Evolutionary conservation across 2,888 invertebrate species (phyloP), one percentile per base, ranked within the genome.

Genomic region (Podabrus alpinus): DNA sequence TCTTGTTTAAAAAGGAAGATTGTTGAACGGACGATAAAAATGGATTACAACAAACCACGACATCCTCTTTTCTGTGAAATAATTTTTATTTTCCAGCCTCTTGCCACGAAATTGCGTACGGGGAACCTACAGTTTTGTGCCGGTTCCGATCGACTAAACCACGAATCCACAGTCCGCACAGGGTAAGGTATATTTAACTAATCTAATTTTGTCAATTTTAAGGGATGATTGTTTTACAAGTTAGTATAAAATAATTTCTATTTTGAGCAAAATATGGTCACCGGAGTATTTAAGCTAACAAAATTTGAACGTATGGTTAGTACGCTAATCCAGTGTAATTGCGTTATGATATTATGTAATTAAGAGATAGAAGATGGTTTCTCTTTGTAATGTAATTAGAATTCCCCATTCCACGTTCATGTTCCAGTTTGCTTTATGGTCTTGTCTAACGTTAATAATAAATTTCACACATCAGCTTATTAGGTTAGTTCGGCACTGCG

Each of bases 381-480:
- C 25, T 60, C 66, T 66, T 66, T 17, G 59, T 66, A 71, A 71
- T 66, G 25, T 67, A 71, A 74, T 74, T 69, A 71, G 66, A 62
- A 64, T 25, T 66, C 24, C 59, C 59, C 68, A 17, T 25, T 17
- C 59, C 15, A 13, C 62, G 61, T 72, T 69, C 66, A 59, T 59
- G 69, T 66, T 69, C 59, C 64, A 69, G 62, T 72, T 72, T 71
- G 21, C 74, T 70, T 67, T 66, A 70, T 67, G 66, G 59, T 59
- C 15, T 61, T 68, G 61, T 72, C 66, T 21, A 21, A 69, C 69
- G 68, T 72, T 75, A 75, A 75, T 75, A 68, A 66, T 72, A 75
- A 75, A 69, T 75, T 75, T 72, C 75, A 67, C 68, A 69, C 75
- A 75, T 66, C 69, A 72, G 66, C 72, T 75, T 75, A 75, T 75